Evolutionary conservation across 1,140 invertebrate species (phyloP), one percentile per base, ranked within the genome.

Genomic region (Eumeta japonica): DNA sequence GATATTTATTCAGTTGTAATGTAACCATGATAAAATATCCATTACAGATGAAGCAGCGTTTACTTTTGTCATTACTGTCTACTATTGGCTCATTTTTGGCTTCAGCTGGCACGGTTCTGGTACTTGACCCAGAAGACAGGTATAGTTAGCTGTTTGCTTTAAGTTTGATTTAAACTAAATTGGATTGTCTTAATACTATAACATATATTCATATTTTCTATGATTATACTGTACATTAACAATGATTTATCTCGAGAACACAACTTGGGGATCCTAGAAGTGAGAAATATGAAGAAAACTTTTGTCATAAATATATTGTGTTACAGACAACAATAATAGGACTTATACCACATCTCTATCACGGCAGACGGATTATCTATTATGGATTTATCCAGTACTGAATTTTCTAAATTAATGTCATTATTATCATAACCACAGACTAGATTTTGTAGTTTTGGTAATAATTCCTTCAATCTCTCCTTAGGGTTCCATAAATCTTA

Each of bases 101-200:
- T 1, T 70, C 75, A 3, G 41, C 60, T 14, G 62, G 64, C 14
- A 55, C 68, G 3, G 66, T 76, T 11, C 37, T 63, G 7, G 47
- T 55, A 5, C 54, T 77, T 10, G 50, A 62, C 20, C 72, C 73
- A 16, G 63, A 70, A 41, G 75, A 77, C 45, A 67, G 50, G 59
- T 74, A 46, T 28, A 14, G 13, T 31, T 31, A 13, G 29, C 29
- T n/a, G 15, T 14, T 7, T 10, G 3, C n/a, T n/a, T n/a, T n/a
- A n/a, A n/a, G n/a, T n/a, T n/a, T n/a, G n/a, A n/a, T n/a, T n/a
- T n/a, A n/a, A n/a, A n/a, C n/a, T n/a, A n/a, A n/a, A n/a, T n/a
- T n/a, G n/a, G n/a, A n/a, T n/a, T n/a, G n/a, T n/a, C n/a, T n/a
- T n/a, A n/a, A n/a, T n/a, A n/a, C n/a, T n/a, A n/a, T n/a, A n/a